Evolutionary conservation across 2,797 vertebrate genomes (phyloP), one percentile per base, ranked within the genome.

Genomic region (Tangara arthus): DNA sequence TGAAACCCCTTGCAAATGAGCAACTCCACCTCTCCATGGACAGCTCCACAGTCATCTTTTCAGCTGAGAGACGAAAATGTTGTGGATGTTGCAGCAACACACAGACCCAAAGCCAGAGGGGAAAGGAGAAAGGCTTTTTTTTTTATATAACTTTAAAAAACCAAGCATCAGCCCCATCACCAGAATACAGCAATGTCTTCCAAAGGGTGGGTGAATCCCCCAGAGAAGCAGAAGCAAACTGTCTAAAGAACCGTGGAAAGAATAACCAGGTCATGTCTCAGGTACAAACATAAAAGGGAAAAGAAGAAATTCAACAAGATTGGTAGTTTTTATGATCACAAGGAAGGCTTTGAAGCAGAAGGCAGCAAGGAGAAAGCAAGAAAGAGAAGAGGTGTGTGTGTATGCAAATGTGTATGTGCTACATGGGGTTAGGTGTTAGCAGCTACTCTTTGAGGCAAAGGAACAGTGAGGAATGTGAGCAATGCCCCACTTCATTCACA

Each of bases 391-490:
- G 32, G 4, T 47, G 22, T 63, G 4, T 55, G 22, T 63, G 41
- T n/a, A 22, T n/a, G 59, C 11, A 47, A 2, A 3, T 44, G 26
- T 41, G 11, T 27, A 35, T 0, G 0, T 49, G 59, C 71, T 82
- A 26, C 23, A 27, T 3, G 23, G 65, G 64, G 27, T 49, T 11
- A 41, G 68, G 46, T 52, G 46, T 46, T 14, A 66, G 28, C 71
- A 77, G 65, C 35, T 68, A 30, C 41, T 88, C 82, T 71, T 49
- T 28, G 9, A 71, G 41, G 53, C n/a, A 75, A 81, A 61, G 23
- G 23, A 90, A 30, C 44, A 65, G 50, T 6, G 32, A 89, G 24
- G n/a, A 83, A 66, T 19, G 42, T 47, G 63, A 92, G 39, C 17
- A 83, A 57, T 34, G 50, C 55, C 64, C 15, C 22, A 78, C 42